A percentile compares a stretch with the other conserved stretches of the same genome.
These are phyloP conservation scores for Luperina nickerlii DNA, from an alignment of 2,888 invertebrate species.

Conservation along the genomic window DNA sequence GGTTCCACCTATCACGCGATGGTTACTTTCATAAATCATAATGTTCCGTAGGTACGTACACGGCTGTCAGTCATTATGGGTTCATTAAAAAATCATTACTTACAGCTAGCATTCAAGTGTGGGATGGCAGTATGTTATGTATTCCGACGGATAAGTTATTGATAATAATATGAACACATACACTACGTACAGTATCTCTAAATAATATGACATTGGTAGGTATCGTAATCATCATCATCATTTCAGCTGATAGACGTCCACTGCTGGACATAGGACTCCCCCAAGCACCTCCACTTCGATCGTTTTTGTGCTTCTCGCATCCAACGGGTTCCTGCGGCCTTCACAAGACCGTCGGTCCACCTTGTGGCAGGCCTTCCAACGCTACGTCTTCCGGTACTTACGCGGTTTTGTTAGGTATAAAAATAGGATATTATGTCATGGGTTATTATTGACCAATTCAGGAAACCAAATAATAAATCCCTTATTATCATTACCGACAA, in stretches of 20 bases:
- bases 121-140: constrained; percentile 49
- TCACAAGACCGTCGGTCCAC: too few species aligned
- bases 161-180: background rate
- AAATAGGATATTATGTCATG: background rate
- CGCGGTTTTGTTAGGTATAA: background rate
- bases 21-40: constrained; percentile 84
- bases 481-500: background rate
- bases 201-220: background rate
- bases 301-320: too few species aligned
- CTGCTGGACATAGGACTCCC: too few species aligned
- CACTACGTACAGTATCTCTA: background rate
- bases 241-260: too few species aligned
- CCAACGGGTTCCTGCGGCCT: too few species aligned
- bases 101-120: constrained; percentile 71
- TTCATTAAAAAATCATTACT: constrained; percentile 90
- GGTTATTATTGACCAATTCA: background rate
- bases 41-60: constrained; percentile 66
- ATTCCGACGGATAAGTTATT: constrained; percentile 36
- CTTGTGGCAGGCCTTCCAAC: too few species aligned
- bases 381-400: too few species aligned
- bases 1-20: constrained; percentile 82
- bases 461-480: background rate
- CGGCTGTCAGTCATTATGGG: constrained; percentile 85
- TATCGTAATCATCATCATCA: too few species aligned
- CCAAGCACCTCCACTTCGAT: too few species aligned